phyloP scores from a whole-genome alignment of 1,140 invertebrate genomes.

The Ladona fulva region DNA sequence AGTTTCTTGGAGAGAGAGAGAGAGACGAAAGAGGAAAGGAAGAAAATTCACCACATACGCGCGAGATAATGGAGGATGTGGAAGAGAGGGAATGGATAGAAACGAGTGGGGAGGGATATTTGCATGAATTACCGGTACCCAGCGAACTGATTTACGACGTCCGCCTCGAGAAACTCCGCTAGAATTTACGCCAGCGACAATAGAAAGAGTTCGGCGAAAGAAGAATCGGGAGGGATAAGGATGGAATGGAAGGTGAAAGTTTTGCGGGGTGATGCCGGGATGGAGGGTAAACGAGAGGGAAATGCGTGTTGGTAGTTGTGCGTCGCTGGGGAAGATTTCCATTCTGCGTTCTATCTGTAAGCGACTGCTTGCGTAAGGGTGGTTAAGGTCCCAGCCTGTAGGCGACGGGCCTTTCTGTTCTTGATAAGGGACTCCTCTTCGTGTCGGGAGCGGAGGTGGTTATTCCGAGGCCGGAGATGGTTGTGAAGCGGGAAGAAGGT shows the following conservation, averaged over 20 bases:
- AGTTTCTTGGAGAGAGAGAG: not conserved
- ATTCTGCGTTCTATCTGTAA: not conserved
- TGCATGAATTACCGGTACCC: not conserved
- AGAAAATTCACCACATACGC: not conserved
- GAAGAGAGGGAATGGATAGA: not conserved
- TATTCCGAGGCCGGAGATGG: not conserved
- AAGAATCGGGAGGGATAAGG: too few relatives aligned
- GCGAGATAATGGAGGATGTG: not conserved
- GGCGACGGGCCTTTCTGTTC: not conserved
- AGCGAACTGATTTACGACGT: not conserved
- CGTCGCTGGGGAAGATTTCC: too few relatives aligned
- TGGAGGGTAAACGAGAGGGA: not conserved
- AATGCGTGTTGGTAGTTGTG: not conserved
- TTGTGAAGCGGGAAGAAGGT: not conserved
- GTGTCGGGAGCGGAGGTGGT: not conserved
- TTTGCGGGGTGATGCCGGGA: too few relatives aligned
- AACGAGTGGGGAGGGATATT: not conserved
- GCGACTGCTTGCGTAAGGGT: not conserved
- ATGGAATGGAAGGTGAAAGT: too few relatives aligned
- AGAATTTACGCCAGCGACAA: not conserved
- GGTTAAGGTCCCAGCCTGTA: not conserved
- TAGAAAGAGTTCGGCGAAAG: too few relatives aligned
- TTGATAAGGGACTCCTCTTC: not conserved
- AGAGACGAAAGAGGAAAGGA: not conserved
- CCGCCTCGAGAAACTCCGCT: not conserved